Conservation (phyloP, 2,797 vertebrate species). For the Rhinoraja longicauda region DNA sequence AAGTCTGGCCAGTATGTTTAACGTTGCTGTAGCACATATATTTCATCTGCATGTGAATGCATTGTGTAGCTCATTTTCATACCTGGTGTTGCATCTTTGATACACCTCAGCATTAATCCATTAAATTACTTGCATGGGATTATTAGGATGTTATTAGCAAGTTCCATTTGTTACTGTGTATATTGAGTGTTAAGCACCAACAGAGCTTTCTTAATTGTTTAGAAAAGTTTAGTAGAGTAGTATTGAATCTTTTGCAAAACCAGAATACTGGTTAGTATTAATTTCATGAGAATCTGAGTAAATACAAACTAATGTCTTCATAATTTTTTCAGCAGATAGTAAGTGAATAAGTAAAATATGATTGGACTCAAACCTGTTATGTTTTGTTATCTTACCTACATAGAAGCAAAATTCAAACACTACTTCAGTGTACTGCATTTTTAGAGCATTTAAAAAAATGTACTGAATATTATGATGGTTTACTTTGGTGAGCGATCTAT, state of each 20-base stretch:
- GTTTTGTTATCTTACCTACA: background rate
- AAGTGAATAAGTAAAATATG: slow-evolving; percentile 45
- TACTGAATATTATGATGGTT: background rate
- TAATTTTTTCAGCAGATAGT: background rate
- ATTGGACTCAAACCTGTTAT: background rate
- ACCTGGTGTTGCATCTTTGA: slow-evolving; percentile 57
- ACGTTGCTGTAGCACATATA: slow-evolving; percentile 71
- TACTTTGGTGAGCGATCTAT: background rate
- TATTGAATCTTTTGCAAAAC: background rate
- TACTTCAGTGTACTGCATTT: background rate
- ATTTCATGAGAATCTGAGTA: background rate
- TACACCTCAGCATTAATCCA: slow-evolving; percentile 45
- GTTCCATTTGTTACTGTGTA: background rate
- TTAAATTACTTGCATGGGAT: background rate
- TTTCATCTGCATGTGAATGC: slow-evolving; percentile 68
- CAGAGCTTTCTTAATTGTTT: background rate
- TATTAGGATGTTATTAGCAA: background rate
- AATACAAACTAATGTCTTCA: background rate
- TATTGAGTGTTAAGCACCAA: background rate
- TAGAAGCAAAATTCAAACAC: background rate
- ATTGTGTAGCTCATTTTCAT: slow-evolving; percentile 51
- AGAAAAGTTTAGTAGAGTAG: background rate
- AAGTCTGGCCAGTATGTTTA: slow-evolving; percentile 85
- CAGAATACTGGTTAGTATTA: background rate
- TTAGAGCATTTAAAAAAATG: background rate